These are phyloP conservation scores for Tenthredo amoena DNA, from an alignment of 2,888 invertebrate genomes.

Conservation along the genomic window DNA sequence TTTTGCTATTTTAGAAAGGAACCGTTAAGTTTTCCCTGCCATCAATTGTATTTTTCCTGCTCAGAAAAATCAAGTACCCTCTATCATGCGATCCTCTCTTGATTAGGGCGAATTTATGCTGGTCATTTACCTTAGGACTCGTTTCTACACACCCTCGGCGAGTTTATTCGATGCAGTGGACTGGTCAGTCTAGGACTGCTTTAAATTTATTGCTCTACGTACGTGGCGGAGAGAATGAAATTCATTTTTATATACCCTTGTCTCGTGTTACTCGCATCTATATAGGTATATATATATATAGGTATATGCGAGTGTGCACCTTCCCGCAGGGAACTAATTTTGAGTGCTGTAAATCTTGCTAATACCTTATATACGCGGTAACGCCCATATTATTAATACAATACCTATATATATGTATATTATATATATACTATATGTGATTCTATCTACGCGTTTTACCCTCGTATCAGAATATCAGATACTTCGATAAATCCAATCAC, in stretches of 20 bases:
- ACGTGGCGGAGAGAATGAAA: constrained; percentile 7
- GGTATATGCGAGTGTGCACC: neutral
- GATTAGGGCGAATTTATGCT: constrained; percentile 47
- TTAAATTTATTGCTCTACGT: constrained; percentile 26
- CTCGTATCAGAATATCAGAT: neutral
- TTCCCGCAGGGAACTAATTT: constrained; percentile 37
- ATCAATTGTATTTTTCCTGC: neutral
- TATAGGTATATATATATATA: neutral
- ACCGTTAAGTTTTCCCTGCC: neutral
- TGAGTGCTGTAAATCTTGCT: constrained; percentile 20
- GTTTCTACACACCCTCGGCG: constrained; percentile 30
- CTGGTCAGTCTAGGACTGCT: constrained; percentile 47
- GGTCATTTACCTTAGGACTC: constrained; percentile 46
- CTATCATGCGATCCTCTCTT: neutral
- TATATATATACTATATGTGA: neutral
- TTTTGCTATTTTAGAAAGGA: neutral
- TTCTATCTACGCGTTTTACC: neutral
- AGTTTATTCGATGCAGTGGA: neutral
- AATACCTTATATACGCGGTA: neutral
- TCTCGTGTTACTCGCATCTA: neutral
- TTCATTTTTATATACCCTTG: constrained; percentile 11
- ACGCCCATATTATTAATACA: constrained; percentile 28
- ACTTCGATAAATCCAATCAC: neutral
- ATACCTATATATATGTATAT: neutral
- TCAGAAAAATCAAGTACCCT: constrained; percentile 8